Evolutionary conservation across 2,888 invertebrate species (phyloP), one percentile per base, ranked within the genome.

Genomic region (Itoplectis maculator): DNA sequence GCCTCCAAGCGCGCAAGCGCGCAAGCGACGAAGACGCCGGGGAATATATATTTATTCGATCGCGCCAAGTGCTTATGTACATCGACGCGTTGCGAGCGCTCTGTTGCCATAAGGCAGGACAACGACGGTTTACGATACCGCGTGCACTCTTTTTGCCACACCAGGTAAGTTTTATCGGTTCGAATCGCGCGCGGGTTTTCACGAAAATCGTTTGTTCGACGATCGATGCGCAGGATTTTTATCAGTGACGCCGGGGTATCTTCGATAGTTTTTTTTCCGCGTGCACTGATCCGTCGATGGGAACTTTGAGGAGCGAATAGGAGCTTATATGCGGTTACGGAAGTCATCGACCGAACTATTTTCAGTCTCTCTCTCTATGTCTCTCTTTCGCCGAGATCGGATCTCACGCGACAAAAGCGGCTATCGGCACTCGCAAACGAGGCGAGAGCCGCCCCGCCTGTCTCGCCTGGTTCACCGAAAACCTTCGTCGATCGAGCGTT

Each of bases 41-140:
- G 23, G 47, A 23, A 66, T 65, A 45, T 47, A 66, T 65, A 45
- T 47, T 66, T 49, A 45, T 49, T 49, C 45, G 9, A 23, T 66
- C 45, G 56, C 11, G 20, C 18, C n/a, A 42, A 66, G 51, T 54
- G 13, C 11, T 23, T 54, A 9, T 23, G 51, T 23, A 54, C 23
- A 23, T 54, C 23, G 5, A 0, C 1, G 51, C 9, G 51, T 23
- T 54, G 51, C 20, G 51, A 23, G 11, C 29, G 29, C 29, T 3
- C 2, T 29, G 29, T 2, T 5, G 29, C 3, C 29, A 2, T 23
- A 20, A 11, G 51, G 7, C 2, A 11, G 51, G 29, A 29, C 29
- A 29, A 5, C 29, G n/a, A n/a, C 51, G 11, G 20, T 51, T 20
- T 8, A 0, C 49, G 13, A 42, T 2, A 42, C n/a, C 45, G 20